Evolutionary conservation across 2,888 invertebrate genomes (phyloP), one percentile per base, ranked within the genome.

Genomic region (Tipula vernalis): DNA sequence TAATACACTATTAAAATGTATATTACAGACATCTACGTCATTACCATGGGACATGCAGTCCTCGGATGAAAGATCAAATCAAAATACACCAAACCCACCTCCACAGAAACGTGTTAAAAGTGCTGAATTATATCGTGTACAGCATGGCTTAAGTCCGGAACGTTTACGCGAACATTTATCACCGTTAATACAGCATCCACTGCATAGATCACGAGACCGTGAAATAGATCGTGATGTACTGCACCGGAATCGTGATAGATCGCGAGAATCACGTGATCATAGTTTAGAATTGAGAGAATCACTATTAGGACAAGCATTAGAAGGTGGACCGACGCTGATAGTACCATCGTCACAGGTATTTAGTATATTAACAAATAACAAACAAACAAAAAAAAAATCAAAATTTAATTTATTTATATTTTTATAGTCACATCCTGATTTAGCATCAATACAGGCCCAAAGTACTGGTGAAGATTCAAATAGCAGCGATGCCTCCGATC

Each of bases 391-490:
- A 84, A 39, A 84, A 84, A 39, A 39, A 84, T 84, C n/a, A 12
- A 83, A 12, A 71, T 71, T 28, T 71, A 28, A 15, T 28, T 28
- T 71, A 0, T 28, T 18, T n/a, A 6, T 84, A 6, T 42, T 36
- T 89, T 90, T 89, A 88, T 91, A 92, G 92, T 92, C 92, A 89
- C 93, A 93, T 90, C 93, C 93, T 87, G 94, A 94, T 89, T 93
- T 90, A 87, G 89, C 93, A 87, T 93, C 94, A 85, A 90, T 93
- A 87, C 93, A 94, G 91, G 94, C 94, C 86, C 95, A 95, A 90
- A 95, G 95, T 88, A 94, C 96, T 83, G 96, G 96, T 85, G 97
- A 97, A 90, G 96, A 97, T 89, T 96, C 96, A 88, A 95, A 95
- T 90, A 96, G 96, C 88, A 96, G 96, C 89, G 97, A 96, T 90